Base-by-base conservation (phyloP, 64 coral and sea anemone genomes). In the Orbicella faveolata region DNA sequence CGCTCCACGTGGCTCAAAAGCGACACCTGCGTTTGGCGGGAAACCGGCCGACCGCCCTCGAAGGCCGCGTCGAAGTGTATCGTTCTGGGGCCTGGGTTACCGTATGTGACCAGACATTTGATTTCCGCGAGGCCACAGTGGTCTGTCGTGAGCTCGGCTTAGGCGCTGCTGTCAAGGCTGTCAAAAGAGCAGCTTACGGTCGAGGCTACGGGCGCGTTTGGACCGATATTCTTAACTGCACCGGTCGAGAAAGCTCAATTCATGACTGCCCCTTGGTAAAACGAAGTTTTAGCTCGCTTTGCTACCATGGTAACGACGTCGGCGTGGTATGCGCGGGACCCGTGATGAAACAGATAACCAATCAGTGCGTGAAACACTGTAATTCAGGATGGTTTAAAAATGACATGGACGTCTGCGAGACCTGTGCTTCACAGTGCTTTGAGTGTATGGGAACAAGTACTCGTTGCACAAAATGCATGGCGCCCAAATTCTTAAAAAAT, bases 221-320 rank as follows among this genome's bases (percentile, higher is more conserved):
- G 82, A 90, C 21, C 17, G 74, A 96, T 51, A 78, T 65, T 73
- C 69, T 96, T 0, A 73, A 81, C 18, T 96, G 95, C 35, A 63
- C 34, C 13, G 95, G 92, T 4, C 67, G 61, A 23, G 92, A 97
- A 78, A 44, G 66, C 6, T 78, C 87, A 7, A 80, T 97, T 21
- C 79, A 88, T 15, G 89, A 97, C 73, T 97, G 95, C 37, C 88
- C 82, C 12, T 57, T 65, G 18, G 18, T 57, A 16, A 39, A n/a
- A 4, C 73, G 80, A 30, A 10, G n/a, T 13, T 97, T 89, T 83
- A 82, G 55, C 36, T 83, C 83, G 20, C 83, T 74, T 37, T 97
- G 95, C 78, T 97, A 90, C 82, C 95, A 97, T 89, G 34, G 25
- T 34, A 97, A 94, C 15, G 95, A 97, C 48, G 95, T 92, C 1